Evolutionary conservation across 2,888 invertebrate species (phyloP).

Genomic region (Escarpia spicata): DNA sequence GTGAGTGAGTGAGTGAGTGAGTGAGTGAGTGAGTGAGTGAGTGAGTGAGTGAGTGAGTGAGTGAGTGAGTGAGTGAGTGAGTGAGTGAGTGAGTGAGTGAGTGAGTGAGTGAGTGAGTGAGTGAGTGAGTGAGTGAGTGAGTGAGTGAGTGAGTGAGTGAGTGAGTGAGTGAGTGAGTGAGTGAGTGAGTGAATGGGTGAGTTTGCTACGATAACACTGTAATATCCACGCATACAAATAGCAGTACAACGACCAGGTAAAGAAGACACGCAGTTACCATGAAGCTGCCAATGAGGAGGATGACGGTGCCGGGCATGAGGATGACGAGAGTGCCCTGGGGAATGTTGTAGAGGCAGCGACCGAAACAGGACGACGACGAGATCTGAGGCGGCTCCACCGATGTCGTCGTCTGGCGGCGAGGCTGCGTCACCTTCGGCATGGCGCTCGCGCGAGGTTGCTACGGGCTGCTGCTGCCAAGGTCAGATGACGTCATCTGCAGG

Average conservation of each 20-base stretch:
- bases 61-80: too few species aligned
- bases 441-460: background rate
- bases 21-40: too few species aligned
- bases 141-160: too few species aligned
- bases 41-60: too few species aligned
- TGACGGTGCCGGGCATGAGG: slow-evolving; percentile 36
- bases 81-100: too few species aligned
- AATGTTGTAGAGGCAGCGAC: slow-evolving; percentile 40
- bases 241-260: background rate
- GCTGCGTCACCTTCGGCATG: background rate
- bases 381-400: background rate
- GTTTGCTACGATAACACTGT: background rate
- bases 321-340: slow-evolving; percentile 39
- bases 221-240: background rate
- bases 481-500: background rate
- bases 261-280: slow-evolving; percentile 20
- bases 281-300: slow-evolving; percentile 38
- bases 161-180: too few species aligned
- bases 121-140: too few species aligned
- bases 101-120: too few species aligned
- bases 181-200: too few species aligned
- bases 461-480: background rate
- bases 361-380: background rate
- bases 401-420: background rate
- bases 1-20: too few species aligned